Conservation (phyloP, 1,140 invertebrate genomes). For the Eriosoma lanigerum region DNA sequence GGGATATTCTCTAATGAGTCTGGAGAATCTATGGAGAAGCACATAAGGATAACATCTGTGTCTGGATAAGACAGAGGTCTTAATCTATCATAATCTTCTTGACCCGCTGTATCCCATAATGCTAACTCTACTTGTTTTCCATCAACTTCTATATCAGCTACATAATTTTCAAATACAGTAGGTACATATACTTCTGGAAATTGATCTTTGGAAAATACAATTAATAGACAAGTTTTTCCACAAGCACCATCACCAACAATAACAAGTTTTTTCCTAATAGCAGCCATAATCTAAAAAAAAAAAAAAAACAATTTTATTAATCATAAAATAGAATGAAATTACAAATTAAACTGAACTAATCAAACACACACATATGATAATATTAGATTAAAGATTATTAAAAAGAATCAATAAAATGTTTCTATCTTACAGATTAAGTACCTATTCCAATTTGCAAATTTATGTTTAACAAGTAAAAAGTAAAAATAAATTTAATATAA, state of each 20-base stretch:
- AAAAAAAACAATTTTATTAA: neutral
- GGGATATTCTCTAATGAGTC: constrained; percentile 97
- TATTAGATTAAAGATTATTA: neutral
- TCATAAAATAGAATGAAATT: neutral
- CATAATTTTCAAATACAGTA: constrained; percentile 99
- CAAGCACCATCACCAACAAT: constrained; percentile 99
- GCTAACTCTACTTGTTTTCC: constrained; percentile 86
- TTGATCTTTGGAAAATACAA: constrained; percentile 98
- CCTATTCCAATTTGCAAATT: too few relatives aligned
- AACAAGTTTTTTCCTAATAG: constrained; percentile 98
- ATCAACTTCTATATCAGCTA: constrained; percentile 96
- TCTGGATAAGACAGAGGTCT: constrained; percentile 95
- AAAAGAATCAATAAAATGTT: neutral
- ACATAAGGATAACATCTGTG: constrained; percentile 97
- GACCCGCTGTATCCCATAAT: constrained; percentile 98
- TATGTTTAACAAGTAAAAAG: neutral
- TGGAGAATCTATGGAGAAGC: constrained; percentile 95
- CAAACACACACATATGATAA: neutral
- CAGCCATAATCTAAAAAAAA: constrained; percentile 73
- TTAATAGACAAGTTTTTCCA: constrained; percentile 96
- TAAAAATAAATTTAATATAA: neutral
- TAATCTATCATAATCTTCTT: constrained; percentile 97
- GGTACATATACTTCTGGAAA: constrained; percentile 99
- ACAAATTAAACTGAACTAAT: neutral
- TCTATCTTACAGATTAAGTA: too few relatives aligned